Base-by-base conservation (phyloP, 2,888 invertebrate species). In the Piscicola geometra region DNA sequence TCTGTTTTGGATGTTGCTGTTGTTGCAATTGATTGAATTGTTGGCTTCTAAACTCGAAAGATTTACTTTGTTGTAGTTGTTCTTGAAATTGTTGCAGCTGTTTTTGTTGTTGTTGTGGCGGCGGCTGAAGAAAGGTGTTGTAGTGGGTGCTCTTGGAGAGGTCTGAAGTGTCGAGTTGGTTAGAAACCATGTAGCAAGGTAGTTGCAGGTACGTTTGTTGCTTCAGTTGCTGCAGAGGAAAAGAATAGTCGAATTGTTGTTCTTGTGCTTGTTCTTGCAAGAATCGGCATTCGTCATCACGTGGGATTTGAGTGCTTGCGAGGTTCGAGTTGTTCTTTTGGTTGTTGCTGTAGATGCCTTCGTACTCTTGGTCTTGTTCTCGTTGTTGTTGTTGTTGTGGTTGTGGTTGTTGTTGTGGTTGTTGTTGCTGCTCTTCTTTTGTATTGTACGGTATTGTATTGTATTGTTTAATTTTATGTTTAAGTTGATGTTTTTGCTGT, bases 311-410 rank as follows among this genome's bases (percentile, higher is more conserved):
- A 21, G 60, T 25, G 25, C 9, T 25, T 3, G 25, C n/a, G 25
- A 56, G 60, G 60, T 56, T 56, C 15, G 60, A 56, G 60, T 56
- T 56, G 60, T 56, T 56, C n/a, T 56, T 56, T n/a, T 56, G 60
- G 25, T 25, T 56, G 25, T 25, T 56, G 60, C n/a, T 18, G n/a
- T 56, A 56, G n/a, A 56, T 25, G 5, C n/a, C 60, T 18, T 56
- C 25, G n/a, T 15, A 56, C 60, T 25, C 60, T 5, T 56, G 3
- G 25, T 9, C 21, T 25, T 56, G n/a, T 56, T 56, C 15, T 15
- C n/a, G 12, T 25, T 3, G 21, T 56, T 56, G 21, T n/a, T n/a
- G n/a, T n/a, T n/a, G n/a, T n/a, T n/a, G n/a, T 25, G 9, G 60
- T 25, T 56, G 21, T 25, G 9, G n/a, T 41, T 41, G 41, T 41